These are phyloP conservation scores for Tetrao urogallus DNA, from an alignment of 2,113 vertebrate genomes.

Conservation along the genomic window DNA sequence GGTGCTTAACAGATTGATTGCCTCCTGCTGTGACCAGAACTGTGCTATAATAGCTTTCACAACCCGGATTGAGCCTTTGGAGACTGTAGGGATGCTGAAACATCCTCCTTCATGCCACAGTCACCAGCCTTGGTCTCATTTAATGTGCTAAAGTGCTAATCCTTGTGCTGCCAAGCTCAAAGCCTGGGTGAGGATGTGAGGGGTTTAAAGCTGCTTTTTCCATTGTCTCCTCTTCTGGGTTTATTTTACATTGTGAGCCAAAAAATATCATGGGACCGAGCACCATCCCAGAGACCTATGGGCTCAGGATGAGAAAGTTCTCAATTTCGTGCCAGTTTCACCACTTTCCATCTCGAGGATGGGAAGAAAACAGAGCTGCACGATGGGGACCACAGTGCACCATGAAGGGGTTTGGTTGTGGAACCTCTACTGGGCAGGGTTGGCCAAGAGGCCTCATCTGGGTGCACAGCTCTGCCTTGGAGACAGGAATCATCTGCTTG, in stretches of 20 bases:
- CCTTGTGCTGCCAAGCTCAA: neutral
- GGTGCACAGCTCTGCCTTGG: neutral
- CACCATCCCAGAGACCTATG: neutral
- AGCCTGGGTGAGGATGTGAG: neutral
- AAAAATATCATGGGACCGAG: neutral
- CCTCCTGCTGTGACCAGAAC: conserved; percentile 13
- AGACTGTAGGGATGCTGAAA: neutral
- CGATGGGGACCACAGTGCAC: rapidly evolving
- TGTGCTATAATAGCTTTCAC: neutral
- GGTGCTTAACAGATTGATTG: conserved; percentile 35
- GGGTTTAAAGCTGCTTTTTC: neutral
- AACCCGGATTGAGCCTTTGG: neutral
- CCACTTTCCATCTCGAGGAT: neutral
- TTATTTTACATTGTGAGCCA: neutral
- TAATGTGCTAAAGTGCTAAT: neutral
- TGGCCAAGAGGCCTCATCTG: neutral
- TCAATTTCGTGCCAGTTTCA: neutral
- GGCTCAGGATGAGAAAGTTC: neutral
- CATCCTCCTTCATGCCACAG: neutral
- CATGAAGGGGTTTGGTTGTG: neutral
- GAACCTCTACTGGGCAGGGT: neutral
- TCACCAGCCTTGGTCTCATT: neutral
- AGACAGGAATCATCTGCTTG: neutral
- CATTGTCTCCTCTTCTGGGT: neutral
- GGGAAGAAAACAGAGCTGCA: neutral